phyloP scores from a whole-genome alignment of 2,797 vertebrate genomes.

The Halcyon leucocephala region DNA sequence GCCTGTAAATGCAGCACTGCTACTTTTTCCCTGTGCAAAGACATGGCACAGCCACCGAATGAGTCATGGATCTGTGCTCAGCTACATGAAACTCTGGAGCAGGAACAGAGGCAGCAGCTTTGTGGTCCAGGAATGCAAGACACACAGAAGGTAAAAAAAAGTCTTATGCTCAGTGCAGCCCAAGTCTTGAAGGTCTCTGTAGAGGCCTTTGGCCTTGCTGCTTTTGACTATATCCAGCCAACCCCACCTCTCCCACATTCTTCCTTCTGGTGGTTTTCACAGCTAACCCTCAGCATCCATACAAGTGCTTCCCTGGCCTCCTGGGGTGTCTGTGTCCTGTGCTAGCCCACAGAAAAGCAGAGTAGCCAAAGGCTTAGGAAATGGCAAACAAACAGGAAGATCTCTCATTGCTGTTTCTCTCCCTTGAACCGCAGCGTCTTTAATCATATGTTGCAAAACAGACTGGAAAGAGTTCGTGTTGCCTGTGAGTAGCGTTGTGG shows the following conservation, averaged over 20 bases:
- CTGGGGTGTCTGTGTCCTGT: neutral
- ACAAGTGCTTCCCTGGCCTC: neutral
- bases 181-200: neutral
- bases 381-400: neutral
- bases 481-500: neutral
- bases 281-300: neutral
- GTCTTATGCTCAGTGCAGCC: neutral
- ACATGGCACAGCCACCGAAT: neutral
- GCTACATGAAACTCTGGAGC: neutral
- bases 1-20: neutral
- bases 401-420: neutral
- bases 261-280: neutral
- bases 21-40: neutral
- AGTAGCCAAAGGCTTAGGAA: neutral
- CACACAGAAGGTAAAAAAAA: fast-evolving
- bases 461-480: fast-evolving
- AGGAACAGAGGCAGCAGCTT: neutral
- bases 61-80: neutral
- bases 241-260: fast-evolving
- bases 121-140: neutral
- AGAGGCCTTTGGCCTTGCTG: neutral
- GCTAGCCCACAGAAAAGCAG: neutral
- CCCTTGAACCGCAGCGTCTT: neutral
- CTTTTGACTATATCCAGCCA: neutral
- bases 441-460: fast-evolving